A percentile compares a stretch with the other conserved stretches of the same genome.
Evolutionary conservation across 2,888 invertebrate genomes (phyloP).

Genomic region (Lasioglossum vierecki): DNA sequence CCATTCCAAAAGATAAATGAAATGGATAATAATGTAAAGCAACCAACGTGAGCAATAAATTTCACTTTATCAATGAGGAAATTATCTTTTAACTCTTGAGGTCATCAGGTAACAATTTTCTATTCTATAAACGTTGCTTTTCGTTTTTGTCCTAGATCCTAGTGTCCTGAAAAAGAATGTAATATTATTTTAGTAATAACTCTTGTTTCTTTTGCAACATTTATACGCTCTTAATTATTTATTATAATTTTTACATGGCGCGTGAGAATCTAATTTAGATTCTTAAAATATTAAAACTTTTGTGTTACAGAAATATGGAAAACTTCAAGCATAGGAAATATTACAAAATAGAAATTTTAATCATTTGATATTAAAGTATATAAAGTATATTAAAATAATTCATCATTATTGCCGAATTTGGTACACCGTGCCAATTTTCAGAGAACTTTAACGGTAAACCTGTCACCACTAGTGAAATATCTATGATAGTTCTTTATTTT

Average conservation of each 20-base stretch:
- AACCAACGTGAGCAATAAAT: background rate
- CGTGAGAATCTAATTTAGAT: too few species aligned
- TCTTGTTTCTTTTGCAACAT: background rate
- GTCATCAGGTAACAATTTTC: background rate
- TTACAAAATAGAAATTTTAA: too few species aligned
- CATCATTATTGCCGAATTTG: too few species aligned
- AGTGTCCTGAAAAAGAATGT: background rate
- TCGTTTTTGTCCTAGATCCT: background rate
- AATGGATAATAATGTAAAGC: background rate
- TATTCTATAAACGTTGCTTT: background rate
- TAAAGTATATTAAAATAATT: too few species aligned
- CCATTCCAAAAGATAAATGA: background rate
- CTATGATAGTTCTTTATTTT: too few species aligned
- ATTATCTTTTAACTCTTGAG: background rate
- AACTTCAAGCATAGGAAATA: too few species aligned
- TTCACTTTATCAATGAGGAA: background rate
- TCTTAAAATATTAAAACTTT: too few species aligned
- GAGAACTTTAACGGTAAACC: too few species aligned
- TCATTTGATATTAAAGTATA: too few species aligned
- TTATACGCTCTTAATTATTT: background rate
- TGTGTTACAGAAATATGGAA: too few species aligned
- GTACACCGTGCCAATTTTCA: too few species aligned
- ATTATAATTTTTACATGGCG: background rate
- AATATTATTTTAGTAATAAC: background rate
- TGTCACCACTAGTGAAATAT: too few species aligned